Percentiles rank a stretch among this genome's conserved stretches.
Conservation (phyloP, 2,797 vertebrate genomes). For the Serranus cabrilla region DNA sequence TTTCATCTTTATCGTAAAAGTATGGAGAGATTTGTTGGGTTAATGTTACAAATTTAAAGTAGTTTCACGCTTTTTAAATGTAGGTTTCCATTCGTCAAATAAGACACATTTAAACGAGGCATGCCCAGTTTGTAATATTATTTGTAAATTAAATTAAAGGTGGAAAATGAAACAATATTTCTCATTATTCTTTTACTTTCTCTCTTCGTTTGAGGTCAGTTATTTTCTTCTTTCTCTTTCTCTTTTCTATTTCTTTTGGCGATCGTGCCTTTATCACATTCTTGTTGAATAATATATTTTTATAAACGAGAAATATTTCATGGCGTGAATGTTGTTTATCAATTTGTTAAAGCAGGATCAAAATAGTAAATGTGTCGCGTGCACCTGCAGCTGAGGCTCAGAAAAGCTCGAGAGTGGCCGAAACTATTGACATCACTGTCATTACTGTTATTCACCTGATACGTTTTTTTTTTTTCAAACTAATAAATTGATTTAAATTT, state of each 20-base stretch:
- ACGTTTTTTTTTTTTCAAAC: not conserved
- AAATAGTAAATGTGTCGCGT: not conserved
- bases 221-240: not conserved
- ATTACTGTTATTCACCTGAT: not conserved
- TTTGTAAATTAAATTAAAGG: conserved; percentile 5
- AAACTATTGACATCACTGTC: not conserved
- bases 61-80: conserved; percentile 9
- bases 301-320: not conserved
- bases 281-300: not conserved
- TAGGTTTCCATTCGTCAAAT: not conserved
- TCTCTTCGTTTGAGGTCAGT: not conserved
- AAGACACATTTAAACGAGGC: not conserved
- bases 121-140: not conserved
- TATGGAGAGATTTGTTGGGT: not conserved
- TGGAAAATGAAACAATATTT: not conserved
- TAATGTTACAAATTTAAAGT: not conserved
- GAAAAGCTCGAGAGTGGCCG: not conserved
- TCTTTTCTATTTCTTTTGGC: not conserved
- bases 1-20: not conserved
- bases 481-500: not conserved
- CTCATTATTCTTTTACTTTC: not conserved
- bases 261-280: not conserved
- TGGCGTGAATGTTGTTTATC: not conserved
- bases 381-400: conserved; percentile 64
- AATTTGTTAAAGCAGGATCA: not conserved